Evolutionary conservation across 2,888 invertebrate genomes (phyloP).

Genomic region (Psylliodes chrysocephalus): DNA sequence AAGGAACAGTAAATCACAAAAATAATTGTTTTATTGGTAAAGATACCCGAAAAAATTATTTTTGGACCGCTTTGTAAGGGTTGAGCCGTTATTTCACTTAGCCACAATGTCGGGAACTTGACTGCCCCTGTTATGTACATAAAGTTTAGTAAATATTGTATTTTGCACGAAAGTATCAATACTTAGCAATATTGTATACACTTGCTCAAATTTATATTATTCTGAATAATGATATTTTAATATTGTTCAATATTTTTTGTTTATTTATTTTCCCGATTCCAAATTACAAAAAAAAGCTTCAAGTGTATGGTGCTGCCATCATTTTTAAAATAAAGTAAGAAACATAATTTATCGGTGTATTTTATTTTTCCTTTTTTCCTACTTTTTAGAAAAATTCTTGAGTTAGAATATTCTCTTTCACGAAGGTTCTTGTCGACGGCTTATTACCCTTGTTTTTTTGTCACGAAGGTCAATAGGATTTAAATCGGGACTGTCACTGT

Average conservation of each 20-base stretch:
- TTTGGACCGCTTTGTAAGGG: no score
- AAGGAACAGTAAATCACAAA: no score
- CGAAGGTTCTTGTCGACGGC: no score
- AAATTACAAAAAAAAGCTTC: slow-evolving; percentile 55
- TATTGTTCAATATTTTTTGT: slow-evolving; percentile 52
- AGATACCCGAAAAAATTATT: no score
- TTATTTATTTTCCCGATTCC: slow-evolving; percentile 53
- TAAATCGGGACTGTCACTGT: no score
- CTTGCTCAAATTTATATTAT: slow-evolving; percentile 62
- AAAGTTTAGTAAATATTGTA: slow-evolving; percentile 48
- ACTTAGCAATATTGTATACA: slow-evolving; percentile 61
- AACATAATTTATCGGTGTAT: slow-evolving; percentile 23
- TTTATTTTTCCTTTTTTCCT: slow-evolving; percentile 6
- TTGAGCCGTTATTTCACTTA: slow-evolving; percentile 7
- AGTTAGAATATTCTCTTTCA: no score
- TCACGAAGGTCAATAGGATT: no score
- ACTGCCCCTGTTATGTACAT: slow-evolving; percentile 54
- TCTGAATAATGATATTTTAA: slow-evolving; percentile 53
- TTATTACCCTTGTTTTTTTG: no score
- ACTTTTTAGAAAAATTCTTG: no score
- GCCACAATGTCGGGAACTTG: slow-evolving; percentile 36
- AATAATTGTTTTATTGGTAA: no score
- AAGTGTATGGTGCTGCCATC: slow-evolving; percentile 63
- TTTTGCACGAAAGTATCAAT: slow-evolving; percentile 48
- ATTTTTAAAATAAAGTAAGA: slow-evolving; percentile 51